Percentiles rank a stretch among this genome's conserved stretches.
Conservation (phyloP, 2,888 invertebrate species). For the Onthophagus sagittarius region DNA sequence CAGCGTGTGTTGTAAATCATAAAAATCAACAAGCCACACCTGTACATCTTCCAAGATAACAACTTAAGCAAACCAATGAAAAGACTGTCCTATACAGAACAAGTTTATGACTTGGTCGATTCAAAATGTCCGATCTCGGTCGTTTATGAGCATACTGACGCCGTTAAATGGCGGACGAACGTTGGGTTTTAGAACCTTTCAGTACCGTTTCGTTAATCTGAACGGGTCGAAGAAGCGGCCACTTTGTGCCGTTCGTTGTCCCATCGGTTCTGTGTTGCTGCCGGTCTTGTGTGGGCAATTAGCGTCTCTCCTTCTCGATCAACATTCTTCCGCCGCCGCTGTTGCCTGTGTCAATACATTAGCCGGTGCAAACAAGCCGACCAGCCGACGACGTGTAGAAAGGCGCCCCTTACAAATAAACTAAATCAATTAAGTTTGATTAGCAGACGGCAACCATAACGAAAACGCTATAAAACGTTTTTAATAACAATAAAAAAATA, state of each 20-base stretch:
- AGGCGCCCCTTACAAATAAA: neutral
- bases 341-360: conserved; percentile 24
- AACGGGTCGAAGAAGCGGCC: conserved; percentile 32
- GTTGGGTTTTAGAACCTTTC: conserved; percentile 26
- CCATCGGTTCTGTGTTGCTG: conserved; percentile 25
- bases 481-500: too few species aligned
- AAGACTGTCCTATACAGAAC: neutral
- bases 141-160: neutral
- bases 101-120: neutral
- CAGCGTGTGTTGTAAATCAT: neutral
- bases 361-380: conserved; percentile 20
- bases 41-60: neutral
- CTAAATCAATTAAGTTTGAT: neutral
- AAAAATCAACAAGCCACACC: neutral
- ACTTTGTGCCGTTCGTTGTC: conserved; percentile 24
- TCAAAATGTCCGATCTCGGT: neutral
- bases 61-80: neutral
- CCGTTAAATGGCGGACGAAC: neutral
- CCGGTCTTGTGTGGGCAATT: conserved; percentile 31
- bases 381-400: conserved; percentile 7
- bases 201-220: conserved; percentile 34
- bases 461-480: too few species aligned
- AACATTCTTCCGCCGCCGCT: conserved; percentile 24
- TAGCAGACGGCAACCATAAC: neutral
- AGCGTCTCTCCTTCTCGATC: neutral